Conservation (phyloP, 2,888 invertebrate genomes). For the Ommatoiulus sabulosus region DNA sequence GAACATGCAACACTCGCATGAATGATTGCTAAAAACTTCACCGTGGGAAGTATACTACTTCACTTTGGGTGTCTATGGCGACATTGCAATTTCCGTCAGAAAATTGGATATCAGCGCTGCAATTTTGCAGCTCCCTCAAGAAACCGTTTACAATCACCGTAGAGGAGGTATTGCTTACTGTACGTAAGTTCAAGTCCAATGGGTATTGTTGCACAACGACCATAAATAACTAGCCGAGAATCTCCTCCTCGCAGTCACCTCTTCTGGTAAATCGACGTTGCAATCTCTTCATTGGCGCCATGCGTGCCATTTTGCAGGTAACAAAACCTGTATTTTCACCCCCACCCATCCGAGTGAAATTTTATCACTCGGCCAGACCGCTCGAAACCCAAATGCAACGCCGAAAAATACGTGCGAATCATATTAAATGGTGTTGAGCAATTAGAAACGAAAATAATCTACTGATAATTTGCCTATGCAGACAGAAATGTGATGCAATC, state of each 20-base stretch:
- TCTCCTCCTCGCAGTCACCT: background rate
- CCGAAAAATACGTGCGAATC: conserved; percentile 4
- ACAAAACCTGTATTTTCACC: conserved; percentile 15
- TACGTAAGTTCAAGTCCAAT: conserved; percentile 22
- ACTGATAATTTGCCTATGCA: too few relatives aligned
- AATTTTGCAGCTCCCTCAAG: conserved; percentile 5
- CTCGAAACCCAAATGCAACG: background rate
- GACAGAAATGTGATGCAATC: too few relatives aligned
- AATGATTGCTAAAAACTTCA: background rate
- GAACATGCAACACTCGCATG: background rate
- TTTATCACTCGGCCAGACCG: background rate
- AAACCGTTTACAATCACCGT: conserved; percentile 15
- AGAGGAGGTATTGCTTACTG: conserved; percentile 32
- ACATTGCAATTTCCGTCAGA: background rate
- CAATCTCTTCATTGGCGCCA: background rate
- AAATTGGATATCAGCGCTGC: background rate
- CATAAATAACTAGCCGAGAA: conserved; percentile 17
- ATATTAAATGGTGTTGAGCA: background rate
- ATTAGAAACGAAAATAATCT: background rate
- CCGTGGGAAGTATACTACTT: background rate
- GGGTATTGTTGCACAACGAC: background rate
- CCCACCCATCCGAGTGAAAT: background rate
- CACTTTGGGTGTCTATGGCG: background rate
- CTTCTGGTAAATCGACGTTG: background rate
- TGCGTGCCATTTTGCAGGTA: background rate